A percentile compares a stretch with the other conserved stretches of the same genome.
Evolutionary conservation across 1,140 invertebrate species (phyloP).

Genomic region (Dolichoris vasculosae): DNA sequence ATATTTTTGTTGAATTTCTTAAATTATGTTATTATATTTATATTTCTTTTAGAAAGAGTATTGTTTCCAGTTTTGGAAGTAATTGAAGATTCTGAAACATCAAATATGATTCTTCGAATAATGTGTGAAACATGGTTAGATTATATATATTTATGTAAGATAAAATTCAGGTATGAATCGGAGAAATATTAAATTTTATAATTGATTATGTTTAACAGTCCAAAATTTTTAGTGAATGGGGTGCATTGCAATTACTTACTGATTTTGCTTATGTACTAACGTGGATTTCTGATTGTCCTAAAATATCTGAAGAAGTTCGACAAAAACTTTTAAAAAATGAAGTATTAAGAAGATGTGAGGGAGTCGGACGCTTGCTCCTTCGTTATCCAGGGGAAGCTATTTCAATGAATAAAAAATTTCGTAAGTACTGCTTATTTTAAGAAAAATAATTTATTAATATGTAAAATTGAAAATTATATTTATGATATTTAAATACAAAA

Average conservation of each 20-base stretch:
- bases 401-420: constrained; percentile 75
- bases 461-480: neutral
- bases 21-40: too few species aligned
- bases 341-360: constrained; percentile 85
- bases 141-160: constrained; percentile 86
- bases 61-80: constrained; percentile 83
- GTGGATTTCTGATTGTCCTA: constrained; percentile 81
- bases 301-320: constrained; percentile 76
- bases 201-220: neutral
- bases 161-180: constrained; percentile 82
- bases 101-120: constrained; percentile 84
- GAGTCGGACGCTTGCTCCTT: constrained; percentile 83
- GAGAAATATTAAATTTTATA: neutral
- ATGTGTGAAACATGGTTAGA: constrained; percentile 90
- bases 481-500: neutral
- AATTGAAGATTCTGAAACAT: constrained; percentile 81
- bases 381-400: constrained; percentile 84
- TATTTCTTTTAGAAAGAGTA: constrained; percentile 79
- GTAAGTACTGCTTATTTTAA: constrained; percentile 12
- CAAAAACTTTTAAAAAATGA: constrained; percentile 84
- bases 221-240: constrained; percentile 76
- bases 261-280: constrained; percentile 84
- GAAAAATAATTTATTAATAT: neutral
- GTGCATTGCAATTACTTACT: constrained; percentile 80
- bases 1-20: too few species aligned